These are phyloP conservation scores for Fratercula arctica DNA, from an alignment of 2,797 vertebrate species.

Conservation along the genomic window DNA sequence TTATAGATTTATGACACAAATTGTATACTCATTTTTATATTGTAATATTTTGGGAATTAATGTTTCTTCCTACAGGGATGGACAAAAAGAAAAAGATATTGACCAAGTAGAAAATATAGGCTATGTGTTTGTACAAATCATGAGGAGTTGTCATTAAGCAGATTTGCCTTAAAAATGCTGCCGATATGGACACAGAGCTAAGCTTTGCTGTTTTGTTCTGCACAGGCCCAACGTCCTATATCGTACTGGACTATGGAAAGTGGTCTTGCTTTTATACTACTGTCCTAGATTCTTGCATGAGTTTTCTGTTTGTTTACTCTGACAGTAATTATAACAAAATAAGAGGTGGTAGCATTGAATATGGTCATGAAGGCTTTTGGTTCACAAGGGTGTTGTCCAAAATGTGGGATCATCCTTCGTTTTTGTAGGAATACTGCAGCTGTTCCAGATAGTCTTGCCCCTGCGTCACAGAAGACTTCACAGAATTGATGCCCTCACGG, in stretches of 20 bases:
- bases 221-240: neutral
- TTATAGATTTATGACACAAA: neutral
- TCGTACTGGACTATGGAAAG: neutral
- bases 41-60: neutral
- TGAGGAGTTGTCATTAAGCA: neutral
- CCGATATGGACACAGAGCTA: neutral
- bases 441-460: neutral
- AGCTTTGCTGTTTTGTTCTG: neutral
- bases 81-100: neutral
- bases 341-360: neutral
- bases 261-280: neutral
- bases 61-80: neutral
- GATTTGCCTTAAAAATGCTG: neutral
- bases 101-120: neutral
- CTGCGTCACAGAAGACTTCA: neutral
- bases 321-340: neutral
- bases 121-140: neutral
- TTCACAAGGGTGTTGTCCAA: neutral
- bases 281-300: neutral
- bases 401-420: neutral
- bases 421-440: neutral
- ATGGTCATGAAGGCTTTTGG: neutral
- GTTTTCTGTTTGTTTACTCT: neutral
- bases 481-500: neutral
- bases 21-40: neutral